Conservation (phyloP, 2,797 vertebrate genomes). For the Cyprinella venusta region DNA sequence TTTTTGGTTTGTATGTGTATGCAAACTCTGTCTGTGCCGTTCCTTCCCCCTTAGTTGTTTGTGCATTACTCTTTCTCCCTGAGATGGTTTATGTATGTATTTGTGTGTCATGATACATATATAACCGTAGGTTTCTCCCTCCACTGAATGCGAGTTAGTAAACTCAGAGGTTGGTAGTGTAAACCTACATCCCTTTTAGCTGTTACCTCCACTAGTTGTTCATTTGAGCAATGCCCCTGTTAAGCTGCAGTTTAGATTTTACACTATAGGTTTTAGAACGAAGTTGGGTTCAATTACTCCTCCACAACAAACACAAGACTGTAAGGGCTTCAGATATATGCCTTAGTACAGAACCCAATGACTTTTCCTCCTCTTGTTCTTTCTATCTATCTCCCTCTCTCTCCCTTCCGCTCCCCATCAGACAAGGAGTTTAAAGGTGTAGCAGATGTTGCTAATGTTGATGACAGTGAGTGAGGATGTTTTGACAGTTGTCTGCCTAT, state of each 20-base stretch:
- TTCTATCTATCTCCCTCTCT: conserved; percentile 50
- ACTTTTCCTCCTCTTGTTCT: conserved; percentile 56
- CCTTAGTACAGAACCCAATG: conserved; percentile 41
- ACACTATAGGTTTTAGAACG: conserved; percentile 2
- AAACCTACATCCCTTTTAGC: conserved; percentile 55
- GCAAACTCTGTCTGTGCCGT: conserved; percentile 80
- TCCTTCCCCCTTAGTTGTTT: conserved; percentile 79
- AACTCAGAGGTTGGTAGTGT: conserved; percentile 48
- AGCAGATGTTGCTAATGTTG: conserved; percentile 70
- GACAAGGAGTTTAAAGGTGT: conserved; percentile 78
- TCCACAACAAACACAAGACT: neutral
- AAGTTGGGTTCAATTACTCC: conserved; percentile 17
- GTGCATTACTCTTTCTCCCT: conserved; percentile 83
- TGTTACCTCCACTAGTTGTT: conserved; percentile 55
- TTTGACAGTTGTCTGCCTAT: conserved; percentile 74
- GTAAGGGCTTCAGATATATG: conserved; percentile 5
- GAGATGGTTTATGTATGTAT: conserved; percentile 80
- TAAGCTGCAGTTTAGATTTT: conserved; percentile 13
- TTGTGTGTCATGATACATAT: conserved; percentile 76
- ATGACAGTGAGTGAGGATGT: conserved; percentile 66
- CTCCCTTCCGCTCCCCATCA: conserved; percentile 62
- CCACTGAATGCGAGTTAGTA: conserved; percentile 61
- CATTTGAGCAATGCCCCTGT: conserved; percentile 39
- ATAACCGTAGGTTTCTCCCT: conserved; percentile 61
- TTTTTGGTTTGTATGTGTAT: conserved; percentile 79